Conservation (phyloP, 1,140 invertebrate genomes). For the Hyles euphorbiae region DNA sequence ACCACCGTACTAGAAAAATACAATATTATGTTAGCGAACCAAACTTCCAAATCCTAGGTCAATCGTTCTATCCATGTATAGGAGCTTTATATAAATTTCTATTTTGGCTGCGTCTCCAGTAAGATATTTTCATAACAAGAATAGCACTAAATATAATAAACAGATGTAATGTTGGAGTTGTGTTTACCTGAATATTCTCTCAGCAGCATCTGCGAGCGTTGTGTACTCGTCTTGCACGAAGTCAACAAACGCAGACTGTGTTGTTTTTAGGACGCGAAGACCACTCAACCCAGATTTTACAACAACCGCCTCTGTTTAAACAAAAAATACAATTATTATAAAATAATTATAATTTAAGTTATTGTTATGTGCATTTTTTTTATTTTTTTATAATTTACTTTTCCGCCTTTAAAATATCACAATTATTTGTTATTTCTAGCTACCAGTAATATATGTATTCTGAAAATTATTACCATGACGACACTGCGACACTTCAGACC, state of each 20-base stretch:
- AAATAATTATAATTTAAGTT: slow-evolving; percentile 2
- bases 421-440: too few species aligned
- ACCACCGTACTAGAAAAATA: slow-evolving; percentile 80
- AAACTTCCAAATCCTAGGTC: too few species aligned
- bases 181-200: slow-evolving; percentile 78
- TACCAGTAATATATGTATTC: not conserved
- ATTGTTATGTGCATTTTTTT: too few species aligned
- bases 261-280: slow-evolving; percentile 84
- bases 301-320: slow-evolving; percentile 70
- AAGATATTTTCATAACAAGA: too few species aligned
- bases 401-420: too few species aligned
- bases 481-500: slow-evolving; percentile 79
- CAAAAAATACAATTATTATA: slow-evolving; percentile 3
- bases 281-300: slow-evolving; percentile 80
- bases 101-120: too few species aligned
- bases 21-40: slow-evolving; percentile 7
- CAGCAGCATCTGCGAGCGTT: slow-evolving; percentile 82
- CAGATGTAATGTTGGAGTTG: too few species aligned
- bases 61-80: too few species aligned
- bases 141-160: too few species aligned
- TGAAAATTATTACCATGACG: slow-evolving; percentile 76
- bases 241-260: slow-evolving; percentile 85
- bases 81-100: too few species aligned
- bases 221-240: slow-evolving; percentile 86
- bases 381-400: too few species aligned